These are phyloP conservation scores for Synchiropus splendidus DNA, from an alignment of 2,113 vertebrate genomes.

Conservation along the genomic window DNA sequence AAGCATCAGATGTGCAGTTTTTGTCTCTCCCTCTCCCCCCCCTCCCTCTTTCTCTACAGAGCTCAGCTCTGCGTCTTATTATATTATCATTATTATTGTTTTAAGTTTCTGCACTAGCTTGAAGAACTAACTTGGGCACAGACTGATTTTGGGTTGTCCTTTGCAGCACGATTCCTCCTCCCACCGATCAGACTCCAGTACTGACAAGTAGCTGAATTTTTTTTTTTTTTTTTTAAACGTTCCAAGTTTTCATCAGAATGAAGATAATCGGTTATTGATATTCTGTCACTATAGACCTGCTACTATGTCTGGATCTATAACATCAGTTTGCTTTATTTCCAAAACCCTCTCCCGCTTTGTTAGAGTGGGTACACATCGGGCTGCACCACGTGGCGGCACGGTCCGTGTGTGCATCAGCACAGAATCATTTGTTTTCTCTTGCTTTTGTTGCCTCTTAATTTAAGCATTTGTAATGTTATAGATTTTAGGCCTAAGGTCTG, in stretches of 20 bases:
- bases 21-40: constrained; percentile 23
- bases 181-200: constrained; percentile 59
- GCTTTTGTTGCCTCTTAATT: constrained; percentile 74
- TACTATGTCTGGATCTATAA: constrained; percentile 66
- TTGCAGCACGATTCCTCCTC: constrained; percentile 46
- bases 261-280: constrained; percentile 19
- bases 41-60: no score
- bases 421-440: constrained; percentile 69
- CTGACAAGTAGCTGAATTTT: constrained; percentile 50
- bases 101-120: constrained; percentile 56
- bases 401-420: constrained; percentile 33
- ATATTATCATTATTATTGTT: no score
- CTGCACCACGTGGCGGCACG: constrained; percentile 10
- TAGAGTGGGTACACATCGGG: no score
- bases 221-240: constrained; percentile 56
- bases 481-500: constrained; percentile 86
- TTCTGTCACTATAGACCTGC: constrained; percentile 67
- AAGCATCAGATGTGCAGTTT: constrained; percentile 59
- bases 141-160: constrained; percentile 26
- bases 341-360: constrained; percentile 46
- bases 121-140: constrained; percentile 50
- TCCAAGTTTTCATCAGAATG: constrained; percentile 54
- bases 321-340: constrained; percentile 65
- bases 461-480: constrained; percentile 85
- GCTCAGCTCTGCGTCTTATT: no score